Evolutionary conservation across 53 echinoderm and acorn worm species (phyloP).

Genomic region (Stichopus horrens): DNA sequence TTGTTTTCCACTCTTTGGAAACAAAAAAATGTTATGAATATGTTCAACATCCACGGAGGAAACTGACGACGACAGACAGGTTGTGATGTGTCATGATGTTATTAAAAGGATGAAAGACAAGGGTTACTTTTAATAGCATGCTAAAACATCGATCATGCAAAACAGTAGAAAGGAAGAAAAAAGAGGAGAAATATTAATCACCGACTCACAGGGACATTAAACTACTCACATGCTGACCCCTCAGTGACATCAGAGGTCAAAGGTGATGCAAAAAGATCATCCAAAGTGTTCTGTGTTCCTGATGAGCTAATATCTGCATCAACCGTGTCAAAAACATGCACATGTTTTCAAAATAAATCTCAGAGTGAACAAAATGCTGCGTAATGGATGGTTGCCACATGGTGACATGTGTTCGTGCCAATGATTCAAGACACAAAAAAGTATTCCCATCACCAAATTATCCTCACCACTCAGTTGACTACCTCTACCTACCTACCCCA

Average conservation of each 20-base stretch:
- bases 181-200: not conserved
- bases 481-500: too few species aligned
- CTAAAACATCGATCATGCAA: not conserved
- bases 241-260: constrained; percentile 43
- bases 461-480: too few species aligned
- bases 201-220: not conserved
- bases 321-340: constrained; percentile 37
- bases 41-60: too few species aligned
- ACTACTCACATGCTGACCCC: constrained; percentile 43
- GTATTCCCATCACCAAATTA: too few species aligned
- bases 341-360: not conserved
- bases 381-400: too few species aligned
- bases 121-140: not conserved
- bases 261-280: constrained; percentile 38
- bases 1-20: too few species aligned
- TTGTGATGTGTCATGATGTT: not conserved
- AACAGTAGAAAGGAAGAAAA: not conserved
- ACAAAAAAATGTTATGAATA: too few species aligned
- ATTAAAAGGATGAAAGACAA: not conserved
- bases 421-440: too few species aligned
- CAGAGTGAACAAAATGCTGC: too few species aligned
- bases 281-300: constrained; percentile 36
- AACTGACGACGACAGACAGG: too few species aligned
- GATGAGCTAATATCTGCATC: constrained; percentile 38
- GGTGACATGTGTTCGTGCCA: too few species aligned